Base-by-base conservation (phyloP, 2,797 vertebrate species). In the Danionella dracula region DNA sequence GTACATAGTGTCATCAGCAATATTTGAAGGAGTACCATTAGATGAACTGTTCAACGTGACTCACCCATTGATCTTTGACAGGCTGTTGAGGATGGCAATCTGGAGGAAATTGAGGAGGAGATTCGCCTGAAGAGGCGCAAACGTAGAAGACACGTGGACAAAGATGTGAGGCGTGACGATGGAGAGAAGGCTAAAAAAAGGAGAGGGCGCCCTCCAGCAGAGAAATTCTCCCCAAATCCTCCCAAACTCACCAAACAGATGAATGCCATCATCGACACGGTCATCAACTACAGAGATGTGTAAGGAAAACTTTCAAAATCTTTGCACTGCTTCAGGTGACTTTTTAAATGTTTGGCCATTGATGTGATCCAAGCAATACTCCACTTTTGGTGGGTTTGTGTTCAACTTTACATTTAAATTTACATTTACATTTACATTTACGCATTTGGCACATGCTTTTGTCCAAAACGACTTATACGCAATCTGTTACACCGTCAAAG, bases 21-120 rank as follows among this genome's bases (percentile, higher is more conserved):
- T 27, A 6, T 27, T 16, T 17, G 21, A 45, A 44, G 15, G 13
- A 27, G 8, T 27, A 2, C 32, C 16, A 10, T 9, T 6, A 11
- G 1, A 8, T 19, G n/a, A 34, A 20, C 10, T 15, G 41, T 2
- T 19, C 17, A 21, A 20, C 5, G 27, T 7, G 0, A 13, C 16
- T 13, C 15, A 38, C 45, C 63, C 5, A 8, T 31, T 56, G 2
- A 42, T 19, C 20, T 44, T 45, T 66, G 40, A 44, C 76, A 99
- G 96, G 96, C 96, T 60, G 90, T 99, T 3, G 96, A 99, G 85
- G 95, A 98, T 77, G 96, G 96, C 50, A 99, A 99, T 86, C 86
- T 99, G 84, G 96, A 99, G 72, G 95, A 98, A 87, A 97, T 98
- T 90, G 96, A 99, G 82, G 96, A 98, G 81, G 96, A 99, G 77